These are phyloP conservation scores for Tortrix viridana DNA, from an alignment of 2,888 invertebrate genomes.

Conservation along the genomic window DNA sequence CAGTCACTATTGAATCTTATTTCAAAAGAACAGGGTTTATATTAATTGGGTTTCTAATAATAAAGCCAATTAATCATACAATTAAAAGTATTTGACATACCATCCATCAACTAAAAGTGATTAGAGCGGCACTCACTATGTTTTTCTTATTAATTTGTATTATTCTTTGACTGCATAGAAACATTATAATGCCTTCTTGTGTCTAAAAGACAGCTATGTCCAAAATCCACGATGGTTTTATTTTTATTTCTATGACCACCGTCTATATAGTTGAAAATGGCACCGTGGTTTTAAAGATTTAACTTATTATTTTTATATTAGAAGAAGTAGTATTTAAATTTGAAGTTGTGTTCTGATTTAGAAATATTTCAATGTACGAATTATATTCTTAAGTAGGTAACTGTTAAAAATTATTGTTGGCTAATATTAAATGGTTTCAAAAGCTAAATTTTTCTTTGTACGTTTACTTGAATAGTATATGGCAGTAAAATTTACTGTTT, in stretches of 20 bases:
- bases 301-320: too few relatives aligned
- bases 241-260: too few relatives aligned
- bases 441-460: not conserved
- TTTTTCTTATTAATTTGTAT: constrained; percentile 37
- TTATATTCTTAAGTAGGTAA: not conserved
- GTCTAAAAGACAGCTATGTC: too few relatives aligned
- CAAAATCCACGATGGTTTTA: too few relatives aligned
- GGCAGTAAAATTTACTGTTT: not conserved
- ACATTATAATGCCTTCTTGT: not conserved
- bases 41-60: constrained; percentile 11
- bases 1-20: constrained; percentile 4
- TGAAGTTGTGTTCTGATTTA: not conserved
- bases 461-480: not conserved
- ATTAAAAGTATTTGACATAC: constrained; percentile 38
- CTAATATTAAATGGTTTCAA: not conserved
- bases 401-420: not conserved
- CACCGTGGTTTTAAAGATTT: too few relatives aligned
- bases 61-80: constrained; percentile 37
- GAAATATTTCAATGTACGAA: not conserved
- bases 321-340: not conserved
- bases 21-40: constrained; percentile 4
- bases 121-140: constrained; percentile 25
- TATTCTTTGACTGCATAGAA: constrained; percentile 27
- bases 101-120: constrained; percentile 33
- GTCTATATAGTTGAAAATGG: too few relatives aligned